Percentiles rank a stretch among this genome's conserved stretches.
phyloP scores from a whole-genome alignment of 2,797 vertebrate species.

The Columba guinea region DNA sequence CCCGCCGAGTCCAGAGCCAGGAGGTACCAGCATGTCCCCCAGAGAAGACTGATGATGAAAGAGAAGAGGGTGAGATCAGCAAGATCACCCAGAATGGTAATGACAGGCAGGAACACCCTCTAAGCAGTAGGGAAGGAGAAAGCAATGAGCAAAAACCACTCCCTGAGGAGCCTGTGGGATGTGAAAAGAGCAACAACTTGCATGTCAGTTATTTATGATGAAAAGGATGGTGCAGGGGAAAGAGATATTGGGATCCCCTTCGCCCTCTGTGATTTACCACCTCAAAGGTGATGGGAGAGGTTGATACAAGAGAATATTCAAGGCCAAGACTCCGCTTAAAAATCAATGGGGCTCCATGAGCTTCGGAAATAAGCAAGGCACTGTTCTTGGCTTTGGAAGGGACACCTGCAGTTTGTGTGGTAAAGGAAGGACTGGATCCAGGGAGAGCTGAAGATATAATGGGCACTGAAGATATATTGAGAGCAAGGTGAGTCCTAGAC shows the following conservation, averaged over 20 bases:
- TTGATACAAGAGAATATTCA: not conserved
- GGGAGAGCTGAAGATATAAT: not conserved
- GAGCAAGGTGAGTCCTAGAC: not conserved
- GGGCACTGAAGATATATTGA: not conserved
- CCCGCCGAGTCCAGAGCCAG: slow-evolving; percentile 76
- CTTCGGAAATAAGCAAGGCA: not conserved
- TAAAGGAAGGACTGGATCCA: not conserved
- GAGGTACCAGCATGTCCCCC: slow-evolving; percentile 36
- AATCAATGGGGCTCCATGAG: not conserved
- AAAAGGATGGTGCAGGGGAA: not conserved
- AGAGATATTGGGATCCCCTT: not conserved
- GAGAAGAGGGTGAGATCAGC: slow-evolving; percentile 67
- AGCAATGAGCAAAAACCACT: slow-evolving; percentile 65
- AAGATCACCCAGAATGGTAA: slow-evolving; percentile 71
- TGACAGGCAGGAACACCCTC: slow-evolving; percentile 10
- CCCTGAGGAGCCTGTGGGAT: slow-evolving; percentile 60
- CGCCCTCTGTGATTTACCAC: not conserved
- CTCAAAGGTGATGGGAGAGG: not conserved
- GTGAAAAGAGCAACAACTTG: slow-evolving; percentile 55
- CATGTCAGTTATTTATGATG: slow-evolving; percentile 75
- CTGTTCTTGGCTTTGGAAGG: not conserved
- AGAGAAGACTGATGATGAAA: slow-evolving; percentile 57
- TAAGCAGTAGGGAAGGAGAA: not conserved
- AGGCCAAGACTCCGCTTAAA: not conserved
- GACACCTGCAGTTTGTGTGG: not conserved